Percentiles rank a stretch among this genome's conserved stretches.
phyloP scores from a whole-genome alignment of 2,888 invertebrate genomes.

The Steinernema hermaphroditum region DNA sequence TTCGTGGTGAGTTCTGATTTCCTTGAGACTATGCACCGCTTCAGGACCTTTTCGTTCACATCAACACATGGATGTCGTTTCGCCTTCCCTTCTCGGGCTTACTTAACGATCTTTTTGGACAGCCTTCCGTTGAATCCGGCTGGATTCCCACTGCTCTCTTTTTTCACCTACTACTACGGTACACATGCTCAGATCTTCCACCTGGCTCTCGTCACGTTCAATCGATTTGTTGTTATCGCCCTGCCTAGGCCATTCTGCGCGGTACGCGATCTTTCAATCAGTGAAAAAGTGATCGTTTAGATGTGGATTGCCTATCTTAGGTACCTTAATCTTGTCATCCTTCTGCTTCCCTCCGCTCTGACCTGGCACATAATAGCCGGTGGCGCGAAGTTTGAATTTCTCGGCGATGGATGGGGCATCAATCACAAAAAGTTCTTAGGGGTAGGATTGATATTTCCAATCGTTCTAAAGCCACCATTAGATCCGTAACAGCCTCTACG shows the following conservation, averaged over 20 bases:
- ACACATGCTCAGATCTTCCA: background rate
- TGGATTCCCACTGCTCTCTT: background rate
- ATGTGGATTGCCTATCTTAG: too few relatives aligned
- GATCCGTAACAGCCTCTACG: constrained; percentile 3
- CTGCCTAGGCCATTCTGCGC: background rate
- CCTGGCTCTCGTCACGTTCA: background rate
- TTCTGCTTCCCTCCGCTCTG: background rate
- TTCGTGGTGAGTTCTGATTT: background rate
- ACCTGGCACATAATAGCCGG: background rate
- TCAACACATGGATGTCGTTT: background rate
- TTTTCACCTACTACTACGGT: background rate
- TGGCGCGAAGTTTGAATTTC: background rate
- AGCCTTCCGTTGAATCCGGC: background rate
- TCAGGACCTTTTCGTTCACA: background rate
- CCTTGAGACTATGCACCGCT: background rate
- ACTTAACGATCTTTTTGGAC: background rate
- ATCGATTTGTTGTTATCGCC: background rate
- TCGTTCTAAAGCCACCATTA: background rate
- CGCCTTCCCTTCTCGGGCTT: background rate
- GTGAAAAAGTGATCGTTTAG: too few relatives aligned
- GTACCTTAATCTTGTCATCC: background rate
- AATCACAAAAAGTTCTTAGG: background rate
- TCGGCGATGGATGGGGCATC: background rate
- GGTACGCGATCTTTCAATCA: too few relatives aligned
- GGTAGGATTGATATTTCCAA: background rate